Evolutionary conservation across 2,888 invertebrate species (phyloP).

Genomic region (Lasius platythorax): DNA sequence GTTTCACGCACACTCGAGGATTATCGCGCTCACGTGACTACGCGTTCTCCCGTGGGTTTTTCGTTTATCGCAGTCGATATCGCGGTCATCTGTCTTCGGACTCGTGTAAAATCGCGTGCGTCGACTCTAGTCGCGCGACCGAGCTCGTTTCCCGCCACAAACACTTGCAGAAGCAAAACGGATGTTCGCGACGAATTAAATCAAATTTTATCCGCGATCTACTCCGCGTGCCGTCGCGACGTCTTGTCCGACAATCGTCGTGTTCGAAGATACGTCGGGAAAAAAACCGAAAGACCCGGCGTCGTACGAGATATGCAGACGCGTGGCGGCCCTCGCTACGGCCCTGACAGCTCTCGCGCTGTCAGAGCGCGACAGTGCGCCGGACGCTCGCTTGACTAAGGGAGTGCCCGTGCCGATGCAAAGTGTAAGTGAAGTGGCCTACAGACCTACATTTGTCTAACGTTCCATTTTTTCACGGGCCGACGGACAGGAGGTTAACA

Average conservation of each 20-base stretch:
- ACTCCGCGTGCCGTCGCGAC: neutral
- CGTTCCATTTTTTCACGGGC: constrained; percentile 85
- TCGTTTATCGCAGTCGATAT: neutral
- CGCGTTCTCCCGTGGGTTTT: too few relatives aligned
- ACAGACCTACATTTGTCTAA: constrained; percentile 94
- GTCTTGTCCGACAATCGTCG: too few relatives aligned
- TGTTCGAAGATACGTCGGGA: neutral
- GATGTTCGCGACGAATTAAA: neutral
- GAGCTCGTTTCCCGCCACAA: neutral
- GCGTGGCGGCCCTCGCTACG: constrained; percentile 55
- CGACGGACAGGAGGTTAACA: constrained; percentile 73
- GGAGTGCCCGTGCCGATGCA: constrained; percentile 90
- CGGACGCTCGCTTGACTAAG: constrained; percentile 90
- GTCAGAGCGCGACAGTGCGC: constrained; percentile 77
- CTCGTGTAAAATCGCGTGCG: neutral
- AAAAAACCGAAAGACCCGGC: neutral
- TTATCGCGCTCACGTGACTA: constrained; percentile 16
- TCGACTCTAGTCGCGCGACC: neutral
- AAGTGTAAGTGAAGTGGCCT: constrained; percentile 95
- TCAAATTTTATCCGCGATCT: neutral
- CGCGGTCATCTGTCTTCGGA: neutral
- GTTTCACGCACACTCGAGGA: neutral
- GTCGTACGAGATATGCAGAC: neutral
- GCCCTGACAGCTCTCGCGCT: constrained; percentile 71
- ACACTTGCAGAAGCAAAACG: neutral